Percentiles rank a stretch among this genome's conserved stretches.
Conservation (phyloP, 2,888 invertebrate genomes). For the Elysia crispata region DNA sequence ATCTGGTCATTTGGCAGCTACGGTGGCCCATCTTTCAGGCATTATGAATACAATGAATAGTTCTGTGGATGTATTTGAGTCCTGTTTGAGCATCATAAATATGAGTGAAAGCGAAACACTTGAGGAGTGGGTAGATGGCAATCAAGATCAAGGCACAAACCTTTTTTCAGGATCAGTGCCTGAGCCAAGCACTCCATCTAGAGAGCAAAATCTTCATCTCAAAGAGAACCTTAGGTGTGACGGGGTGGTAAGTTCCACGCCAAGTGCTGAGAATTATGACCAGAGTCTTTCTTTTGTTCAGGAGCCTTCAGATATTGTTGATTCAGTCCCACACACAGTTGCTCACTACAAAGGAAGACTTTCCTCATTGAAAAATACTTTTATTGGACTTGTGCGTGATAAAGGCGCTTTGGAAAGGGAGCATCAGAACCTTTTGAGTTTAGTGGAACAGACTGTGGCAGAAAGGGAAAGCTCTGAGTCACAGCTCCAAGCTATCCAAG, state of each 20-base stretch:
- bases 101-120: too few species aligned
- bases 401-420: constrained; percentile 49
- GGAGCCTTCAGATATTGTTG: too few species aligned
- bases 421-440: constrained; percentile 42
- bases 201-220: too few species aligned
- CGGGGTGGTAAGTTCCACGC: constrained; percentile 21
- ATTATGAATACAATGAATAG: constrained; percentile 18
- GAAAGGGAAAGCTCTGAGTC: constrained; percentile 44
- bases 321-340: too few species aligned
- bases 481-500: constrained; percentile 42
- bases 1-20: neutral
- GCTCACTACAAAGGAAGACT: constrained; percentile 4
- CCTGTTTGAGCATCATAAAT: constrained; percentile 26
- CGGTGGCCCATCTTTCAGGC: neutral
- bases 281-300: too few species aligned
- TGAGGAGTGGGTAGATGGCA: too few species aligned
- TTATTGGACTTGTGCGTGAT: constrained; percentile 43
- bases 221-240: too few species aligned
- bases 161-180: too few species aligned
- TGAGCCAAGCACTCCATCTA: too few species aligned
- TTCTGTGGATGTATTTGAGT: constrained; percentile 37
- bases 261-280: neutral
- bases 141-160: too few species aligned
- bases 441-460: constrained; percentile 46
- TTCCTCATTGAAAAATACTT: constrained; percentile 4